phyloP scores from a whole-genome alignment of 2,888 invertebrate species.

The Cremastinae sp. region DNA sequence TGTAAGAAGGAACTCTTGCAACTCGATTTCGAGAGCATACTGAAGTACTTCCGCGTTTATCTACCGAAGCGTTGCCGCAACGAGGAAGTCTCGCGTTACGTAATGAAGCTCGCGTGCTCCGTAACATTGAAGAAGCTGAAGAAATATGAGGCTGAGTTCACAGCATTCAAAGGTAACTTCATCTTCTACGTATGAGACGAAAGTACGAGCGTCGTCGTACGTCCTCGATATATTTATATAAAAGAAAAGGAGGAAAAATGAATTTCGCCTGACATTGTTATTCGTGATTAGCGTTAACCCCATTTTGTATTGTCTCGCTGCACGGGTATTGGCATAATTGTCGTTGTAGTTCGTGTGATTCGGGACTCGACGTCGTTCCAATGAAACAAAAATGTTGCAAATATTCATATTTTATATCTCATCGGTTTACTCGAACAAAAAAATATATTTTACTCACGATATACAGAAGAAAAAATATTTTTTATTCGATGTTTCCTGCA shows the following conservation, averaged over 20 bases:
- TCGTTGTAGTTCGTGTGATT: conserved; percentile 31
- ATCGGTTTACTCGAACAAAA: too few relatives aligned
- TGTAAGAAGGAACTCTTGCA: conserved; percentile 94
- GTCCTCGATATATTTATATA: conserved; percentile 21
- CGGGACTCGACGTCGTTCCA: neutral
- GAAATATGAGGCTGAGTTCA: conserved; percentile 96
- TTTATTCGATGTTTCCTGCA: conserved; percentile 10
- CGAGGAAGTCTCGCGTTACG: conserved; percentile 92
- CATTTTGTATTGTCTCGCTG: conserved; percentile 54
- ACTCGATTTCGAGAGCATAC: conserved; percentile 97
- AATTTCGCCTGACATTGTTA: conserved; percentile 36
- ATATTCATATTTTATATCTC: too few relatives aligned
- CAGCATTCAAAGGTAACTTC: conserved; percentile 86
- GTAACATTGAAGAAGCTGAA: conserved; percentile 96
- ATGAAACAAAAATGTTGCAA: too few relatives aligned
- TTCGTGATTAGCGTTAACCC: conserved; percentile 27
- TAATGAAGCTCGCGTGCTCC: conserved; percentile 94
- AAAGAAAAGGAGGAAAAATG: conserved; percentile 17
- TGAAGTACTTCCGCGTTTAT: conserved; percentile 98
- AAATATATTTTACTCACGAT: too few relatives aligned
- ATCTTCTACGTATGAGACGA: conserved; percentile 77
- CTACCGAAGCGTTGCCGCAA: conserved; percentile 97
- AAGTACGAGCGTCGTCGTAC: conserved; percentile 25
- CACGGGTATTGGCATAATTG: conserved; percentile 39
- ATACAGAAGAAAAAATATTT: neutral